Base-by-base conservation (phyloP, 1,140 invertebrate species). In the Bombus picipes region DNA sequence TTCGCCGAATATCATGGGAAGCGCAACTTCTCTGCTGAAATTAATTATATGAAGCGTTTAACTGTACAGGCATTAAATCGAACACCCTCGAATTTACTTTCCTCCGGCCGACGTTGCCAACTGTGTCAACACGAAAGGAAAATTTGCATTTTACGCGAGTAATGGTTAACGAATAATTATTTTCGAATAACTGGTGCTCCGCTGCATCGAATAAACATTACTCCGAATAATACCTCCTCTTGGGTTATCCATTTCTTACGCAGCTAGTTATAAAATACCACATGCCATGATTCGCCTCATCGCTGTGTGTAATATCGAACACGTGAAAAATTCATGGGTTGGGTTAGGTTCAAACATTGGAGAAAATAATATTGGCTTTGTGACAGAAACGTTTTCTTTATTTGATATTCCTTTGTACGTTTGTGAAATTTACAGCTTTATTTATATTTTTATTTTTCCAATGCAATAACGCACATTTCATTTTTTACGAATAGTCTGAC, bases 1-100 rank as follows among this genome's bases (percentile, higher is more conserved):
- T 83, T 83, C 47, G 0, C 28, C 22, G 62, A 32, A 83, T 62
- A 78, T 75, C 28, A 34, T 12, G 32, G 28, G 68, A 76, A 70
- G 43, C 53, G 25, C 57, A 77, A 77, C 68, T 68, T 70, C 9
- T 47, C 28, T n/a, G 32, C 15, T 2, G 28, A n/a, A 13, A 13
- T 32, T 57, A 77, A 83, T 77, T 83, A 77, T 47, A 77, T 6
- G 43, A 32, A 39, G 5, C 25, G 10, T 6, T 68, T n/a, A 13
- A 28, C 70, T 10, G 70, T 57, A 25, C 15, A 28, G n/a, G 9
- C 53, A 74, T 82, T 83, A 70, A 57, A 43, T 3, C 62, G n/a
- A n/a, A 57, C 41, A 41, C 22, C 74, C 5, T 41, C 41, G 28
- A 32, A 28, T 77, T 77, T 57, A 53, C 25, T 43, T 81, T 65